Base-by-base conservation (phyloP, 2,888 invertebrate genomes). In the Drosophila barbarae region DNA sequence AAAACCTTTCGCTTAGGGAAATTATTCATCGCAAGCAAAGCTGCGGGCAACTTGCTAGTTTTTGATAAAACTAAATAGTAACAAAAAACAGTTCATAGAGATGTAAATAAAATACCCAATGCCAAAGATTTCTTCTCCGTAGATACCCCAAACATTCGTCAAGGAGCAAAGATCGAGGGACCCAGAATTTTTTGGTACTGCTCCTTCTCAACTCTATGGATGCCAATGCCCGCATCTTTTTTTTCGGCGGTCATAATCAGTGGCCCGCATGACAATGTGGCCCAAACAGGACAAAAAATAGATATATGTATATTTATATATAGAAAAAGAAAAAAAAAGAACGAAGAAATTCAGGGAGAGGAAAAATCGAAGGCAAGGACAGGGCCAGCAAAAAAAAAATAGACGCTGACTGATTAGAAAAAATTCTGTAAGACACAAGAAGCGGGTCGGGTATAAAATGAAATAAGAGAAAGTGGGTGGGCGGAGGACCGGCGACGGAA, bases 351-450 rank as follows among this genome's bases (percentile, higher is more conserved):
- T 53, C 61, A 32, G 28, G 36, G 38, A 41, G 26, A 32, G 41
- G 63, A 61, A 54, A 60, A 60, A 66, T 73, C 64, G 51, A 63
- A 74, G 65, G 47, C 49, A 41, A 4, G 18, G 39, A n/a, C 39
- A 10, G 34, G 28, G 28, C n/a, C 5, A 26, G 12, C 18, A 18
- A 51, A 35, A 34, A 35, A 35, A 35, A n/a, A 35, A 38, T 61
- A 23, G 69, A 65, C 73, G 53, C 73, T 81, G 78, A 84, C 78
- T 79, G 78, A 79, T 79, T 81, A 79, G 81, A 84, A 84, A 84
- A 79, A 75, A 83, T 77, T 52, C 46, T 74, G 73, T 77, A 78
- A 80, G 78, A 77, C 79, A 78, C 59, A 78, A 75, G 47, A 72
- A 69, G 72, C 76, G 82, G 78, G 72, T 60, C 9, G 12, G 30